Evolutionary conservation across 2,888 invertebrate species (phyloP).

Genomic region (Coelogynopora nodosa): DNA sequence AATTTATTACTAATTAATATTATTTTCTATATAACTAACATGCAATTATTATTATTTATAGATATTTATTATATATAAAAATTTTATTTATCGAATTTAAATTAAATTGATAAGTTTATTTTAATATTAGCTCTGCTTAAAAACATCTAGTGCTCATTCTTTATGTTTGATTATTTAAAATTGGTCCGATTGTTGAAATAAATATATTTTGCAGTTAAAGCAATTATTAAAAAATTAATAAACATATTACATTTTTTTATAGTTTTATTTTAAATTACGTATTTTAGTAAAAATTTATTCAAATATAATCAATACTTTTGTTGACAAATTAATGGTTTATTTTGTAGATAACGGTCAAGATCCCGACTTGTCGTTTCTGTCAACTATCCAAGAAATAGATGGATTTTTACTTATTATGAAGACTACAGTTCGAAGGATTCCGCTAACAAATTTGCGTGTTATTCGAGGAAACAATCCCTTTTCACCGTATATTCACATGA

Average conservation of each 20-base stretch:
- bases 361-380: conserved; percentile 22
- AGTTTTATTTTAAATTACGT: neutral
- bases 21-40: neutral
- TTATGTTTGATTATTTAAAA: no score
- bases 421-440: conserved; percentile 14
- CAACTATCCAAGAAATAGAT: conserved; percentile 9
- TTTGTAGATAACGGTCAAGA: neutral
- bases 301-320: neutral
- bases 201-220: no score
- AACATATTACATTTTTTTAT: no score
- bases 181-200: no score
- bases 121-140: no score
- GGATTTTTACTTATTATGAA: conserved; percentile 9
- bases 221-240: no score
- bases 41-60: no score
- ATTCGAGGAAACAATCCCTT: conserved; percentile 28
- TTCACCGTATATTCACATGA: neutral
- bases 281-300: neutral
- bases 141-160: no score
- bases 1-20: neutral
- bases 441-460: conserved; percentile 29
- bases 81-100: no score
- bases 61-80: no score
- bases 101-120: neutral
- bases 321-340: neutral